A percentile compares a stretch with the other conserved stretches of the same genome.
These are phyloP conservation scores for Nymphalis io DNA, from an alignment of 1,140 invertebrate species.

Conservation along the genomic window DNA sequence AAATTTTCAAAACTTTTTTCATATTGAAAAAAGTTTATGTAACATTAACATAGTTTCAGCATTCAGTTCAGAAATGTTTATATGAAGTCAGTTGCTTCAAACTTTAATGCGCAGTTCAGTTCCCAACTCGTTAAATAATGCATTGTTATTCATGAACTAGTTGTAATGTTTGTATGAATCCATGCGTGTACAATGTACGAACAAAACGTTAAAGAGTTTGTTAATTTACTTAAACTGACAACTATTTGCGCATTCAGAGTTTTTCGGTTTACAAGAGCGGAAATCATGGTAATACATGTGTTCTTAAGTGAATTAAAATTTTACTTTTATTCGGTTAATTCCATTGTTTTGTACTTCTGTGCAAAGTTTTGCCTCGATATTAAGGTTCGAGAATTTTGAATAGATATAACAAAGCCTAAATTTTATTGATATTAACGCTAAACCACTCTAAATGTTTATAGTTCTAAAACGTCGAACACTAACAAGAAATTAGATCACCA, in stretches of 20 bases:
- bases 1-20: no score
- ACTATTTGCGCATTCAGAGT: no score
- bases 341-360: no score
- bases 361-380: no score
- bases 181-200: background rate
- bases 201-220: background rate
- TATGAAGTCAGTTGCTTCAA: background rate
- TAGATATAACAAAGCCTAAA: no score
- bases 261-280: no score
- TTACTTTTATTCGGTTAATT: no score
- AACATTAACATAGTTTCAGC: conserved; percentile 7
- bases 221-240: background rate
- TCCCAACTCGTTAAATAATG: conserved; percentile 1
- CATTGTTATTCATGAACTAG: conserved; percentile 18
- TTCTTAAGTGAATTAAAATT: no score
- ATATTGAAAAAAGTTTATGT: conserved; percentile 10
- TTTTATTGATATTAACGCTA: no score
- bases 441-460: background rate
- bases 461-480: background rate
- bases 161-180: conserved; percentile 14
- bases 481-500: conserved; percentile 7
- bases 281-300: no score
- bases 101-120: conserved; percentile 8
- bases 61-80: conserved; percentile 2
- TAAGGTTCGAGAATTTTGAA: no score